Conservation (phyloP, 2,797 vertebrate species). For the Takifugu ocellatus region DNA sequence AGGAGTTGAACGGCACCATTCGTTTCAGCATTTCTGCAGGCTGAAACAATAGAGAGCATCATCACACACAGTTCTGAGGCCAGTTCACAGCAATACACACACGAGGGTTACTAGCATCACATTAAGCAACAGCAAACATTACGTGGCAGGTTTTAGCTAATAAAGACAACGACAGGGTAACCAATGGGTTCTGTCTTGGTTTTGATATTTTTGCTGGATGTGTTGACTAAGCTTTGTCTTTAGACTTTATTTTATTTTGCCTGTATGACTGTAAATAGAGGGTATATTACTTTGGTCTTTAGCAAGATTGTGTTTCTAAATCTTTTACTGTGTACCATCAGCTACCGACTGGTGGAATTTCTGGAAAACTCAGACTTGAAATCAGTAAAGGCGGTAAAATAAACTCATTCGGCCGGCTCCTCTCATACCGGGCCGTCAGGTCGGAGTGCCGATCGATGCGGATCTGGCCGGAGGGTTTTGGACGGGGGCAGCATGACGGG, state of each 20-base stretch:
- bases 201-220: too few relatives aligned
- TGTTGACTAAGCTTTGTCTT: too few relatives aligned
- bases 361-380: too few relatives aligned
- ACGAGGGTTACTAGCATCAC: neutral
- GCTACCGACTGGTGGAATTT: too few relatives aligned
- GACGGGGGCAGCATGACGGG: slow-evolving; percentile 92
- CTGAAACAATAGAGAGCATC: slow-evolving; percentile 77
- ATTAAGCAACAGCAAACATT: slow-evolving; percentile 11
- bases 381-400: too few relatives aligned
- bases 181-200: too few relatives aligned
- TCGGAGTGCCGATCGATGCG: slow-evolving; percentile 82
- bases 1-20: slow-evolving; percentile 98
- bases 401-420: neutral
- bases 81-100: neutral
- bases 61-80: neutral
- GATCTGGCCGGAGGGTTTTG: slow-evolving; percentile 69
- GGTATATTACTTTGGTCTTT: too few relatives aligned
- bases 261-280: too few relatives aligned
- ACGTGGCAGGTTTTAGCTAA: neutral
- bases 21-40: slow-evolving; percentile 97
- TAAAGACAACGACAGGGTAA: too few relatives aligned
- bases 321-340: too few relatives aligned
- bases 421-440: slow-evolving; percentile 88
- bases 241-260: too few relatives aligned
- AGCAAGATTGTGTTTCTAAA: too few relatives aligned